Evolutionary conservation across 1,140 invertebrate species (phyloP), one percentile per base, ranked within the genome.

Genomic region (Pemphigus obesinymphae): DNA sequence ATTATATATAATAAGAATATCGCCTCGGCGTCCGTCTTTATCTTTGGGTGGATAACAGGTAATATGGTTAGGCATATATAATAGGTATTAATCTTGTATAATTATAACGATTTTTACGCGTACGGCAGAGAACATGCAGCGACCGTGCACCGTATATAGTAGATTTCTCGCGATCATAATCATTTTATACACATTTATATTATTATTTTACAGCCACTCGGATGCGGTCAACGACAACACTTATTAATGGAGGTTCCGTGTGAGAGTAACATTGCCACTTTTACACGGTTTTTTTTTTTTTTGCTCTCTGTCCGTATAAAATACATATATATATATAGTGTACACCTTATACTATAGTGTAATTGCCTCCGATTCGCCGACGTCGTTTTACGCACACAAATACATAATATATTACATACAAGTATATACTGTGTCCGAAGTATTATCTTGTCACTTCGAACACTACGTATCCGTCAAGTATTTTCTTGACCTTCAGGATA

Each of bases 271-370:
- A 55, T 76, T 76, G 37, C n/a, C 31, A 76, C 50, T 76, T 76
- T 76, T 55, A 76, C 34, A 76, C 73, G 73, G 73, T 76, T 20
- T 40, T 76, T 76, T 76, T 55, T 76, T 20, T 40, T 76, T 76
- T 76, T 55, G 48, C 73, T 34, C 73, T 72, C 66, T 20, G 68
- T 40, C 37, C 40, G 68, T n/a, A n/a, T n/a, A n/a, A n/a, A n/a
- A n/a, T n/a, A n/a, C n/a, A n/a, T n/a, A n/a, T n/a, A n/a, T n/a
- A n/a, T n/a, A n/a, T n/a, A n/a, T n/a, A n/a, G n/a, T 31, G 29
- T 48, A 4, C 15, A 10, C 11, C 17, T 17, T 10, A 23, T 48
- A 43, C 66, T n/a, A 26, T 17, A 29, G 7, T n/a, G 13, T 72
- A 72, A 72, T 72, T 72, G 68, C 23, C 40, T 72, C 17, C 68